Base-by-base conservation (phyloP, 1,140 invertebrate genomes). In the Cyclina sinensis region DNA sequence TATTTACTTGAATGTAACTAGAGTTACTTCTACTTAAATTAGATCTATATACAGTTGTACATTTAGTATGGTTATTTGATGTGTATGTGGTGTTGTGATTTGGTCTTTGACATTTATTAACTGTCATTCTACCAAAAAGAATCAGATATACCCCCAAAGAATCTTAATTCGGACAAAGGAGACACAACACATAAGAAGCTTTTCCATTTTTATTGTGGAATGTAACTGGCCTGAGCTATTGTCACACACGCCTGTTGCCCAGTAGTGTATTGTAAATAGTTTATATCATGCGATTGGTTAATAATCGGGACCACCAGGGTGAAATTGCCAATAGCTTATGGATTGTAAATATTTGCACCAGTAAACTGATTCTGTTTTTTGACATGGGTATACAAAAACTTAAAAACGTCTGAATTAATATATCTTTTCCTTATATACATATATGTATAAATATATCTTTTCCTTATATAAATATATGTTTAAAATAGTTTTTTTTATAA, bases 21-120 rank as follows among this genome's bases (percentile, higher is more conserved):
- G 30, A 70, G 65, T 70, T 9, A 37, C 24, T 70, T 30, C 24
- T 18, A n/a, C 3, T 70, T 24, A n/a, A 70, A 70, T 70, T 70
- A 62, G 57, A 62, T 62, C 18, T 62, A 70, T 70, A 39, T 70
- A 70, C 32, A 16, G 35, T 18, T 70, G n/a, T 70, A 70, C 32
- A 16, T 70, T 18, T 70, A 39, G 65, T 70, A 70, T 9, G 9
- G 3, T 12, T 21, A 37, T 70, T 18, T 27, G 3, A 16, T 14
- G 14, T 30, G 24, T 30, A 30, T 65, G 37, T 37, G 35, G 27
- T 37, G 32, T 27, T 70, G 14, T 37, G 35, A 21, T 70, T 70
- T 70, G 65, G n/a, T 62, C 57, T 62, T 27, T 70, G 65, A 70
- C 65, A 70, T 70, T 70, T 70, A 70, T 70, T 70, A 37, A 70